phyloP scores from a whole-genome alignment of 2,888 invertebrate genomes.

The Bombylius discolor region DNA sequence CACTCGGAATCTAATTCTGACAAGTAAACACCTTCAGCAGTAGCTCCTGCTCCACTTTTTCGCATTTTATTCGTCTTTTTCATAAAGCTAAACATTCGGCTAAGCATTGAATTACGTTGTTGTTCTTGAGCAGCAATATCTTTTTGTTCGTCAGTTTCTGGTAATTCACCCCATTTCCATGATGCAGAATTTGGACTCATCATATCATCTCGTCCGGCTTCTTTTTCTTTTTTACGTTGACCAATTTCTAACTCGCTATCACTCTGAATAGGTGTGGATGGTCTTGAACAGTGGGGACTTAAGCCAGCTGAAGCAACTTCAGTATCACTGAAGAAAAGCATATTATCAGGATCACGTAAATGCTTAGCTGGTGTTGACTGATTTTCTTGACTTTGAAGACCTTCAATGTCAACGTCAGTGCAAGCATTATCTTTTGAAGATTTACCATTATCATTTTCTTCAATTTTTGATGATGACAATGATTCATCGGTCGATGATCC shows the following conservation, averaged over 20 bases:
- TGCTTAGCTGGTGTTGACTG: constrained; percentile 33
- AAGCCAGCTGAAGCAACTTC: constrained; percentile 58
- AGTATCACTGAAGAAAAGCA: constrained; percentile 87
- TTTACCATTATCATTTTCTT: too few relatives aligned
- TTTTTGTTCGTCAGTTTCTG: constrained; percentile 31
- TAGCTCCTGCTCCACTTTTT: constrained; percentile 40
- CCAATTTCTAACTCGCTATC: constrained; percentile 83
- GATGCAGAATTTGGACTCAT: constrained; percentile 37
- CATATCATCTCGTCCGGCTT: constrained; percentile 15
- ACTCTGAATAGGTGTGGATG: constrained; percentile 77
- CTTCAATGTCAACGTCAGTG: too few relatives aligned
- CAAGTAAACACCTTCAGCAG: constrained; percentile 64
- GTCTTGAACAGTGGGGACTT: constrained; percentile 45
- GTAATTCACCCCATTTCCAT: constrained; percentile 87
- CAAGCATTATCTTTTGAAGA: too few relatives aligned
- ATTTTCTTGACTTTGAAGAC: constrained; percentile 10
- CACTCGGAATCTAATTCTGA: constrained; percentile 81
- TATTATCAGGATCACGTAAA: constrained; percentile 45
- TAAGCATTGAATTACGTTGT: constrained; percentile 58
- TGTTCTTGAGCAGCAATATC: constrained; percentile 26
- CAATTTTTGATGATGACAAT: constrained; percentile 23
- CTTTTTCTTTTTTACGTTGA: constrained; percentile 34
- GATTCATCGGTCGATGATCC: constrained; percentile 28
- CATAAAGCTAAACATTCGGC: constrained; percentile 90
- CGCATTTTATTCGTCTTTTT: constrained; percentile 53